Evolutionary conservation across 1,140 invertebrate genomes (phyloP).

Genomic region (Drosophila orosa): DNA sequence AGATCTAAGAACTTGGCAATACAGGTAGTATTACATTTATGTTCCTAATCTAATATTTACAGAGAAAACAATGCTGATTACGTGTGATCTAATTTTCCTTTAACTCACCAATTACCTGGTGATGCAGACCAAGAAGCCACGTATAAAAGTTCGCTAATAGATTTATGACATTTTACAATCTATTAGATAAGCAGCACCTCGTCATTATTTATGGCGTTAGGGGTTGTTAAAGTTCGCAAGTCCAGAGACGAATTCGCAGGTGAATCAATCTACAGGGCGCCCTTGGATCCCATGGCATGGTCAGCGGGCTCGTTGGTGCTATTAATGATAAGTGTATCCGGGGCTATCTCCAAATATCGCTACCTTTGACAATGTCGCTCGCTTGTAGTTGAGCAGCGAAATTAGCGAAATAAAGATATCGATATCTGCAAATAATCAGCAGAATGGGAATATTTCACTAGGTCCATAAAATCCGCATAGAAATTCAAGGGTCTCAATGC

Average conservation of each 20-base stretch:
- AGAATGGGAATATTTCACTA: slow-evolving; percentile 33
- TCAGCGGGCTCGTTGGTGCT: slow-evolving; percentile 1
- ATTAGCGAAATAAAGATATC: slow-evolving; percentile 53
- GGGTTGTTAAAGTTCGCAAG: slow-evolving; percentile 24
- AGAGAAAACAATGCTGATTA: background rate
- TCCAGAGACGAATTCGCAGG: slow-evolving; percentile 16
- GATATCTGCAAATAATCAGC: slow-evolving; percentile 40
- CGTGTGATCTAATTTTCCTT: background rate
- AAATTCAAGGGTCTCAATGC: background rate
- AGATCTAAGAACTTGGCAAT: background rate
- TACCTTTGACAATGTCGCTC: slow-evolving; percentile 42
- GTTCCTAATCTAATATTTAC: background rate
- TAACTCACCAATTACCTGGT: background rate
- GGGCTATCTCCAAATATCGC: slow-evolving; percentile 47
- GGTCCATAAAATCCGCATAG: slow-evolving; percentile 12
- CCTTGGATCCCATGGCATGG: slow-evolving; percentile 20
- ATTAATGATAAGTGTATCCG: slow-evolving; percentile 49
- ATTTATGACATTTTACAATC: slow-evolving; percentile 26
- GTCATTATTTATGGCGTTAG: slow-evolving; percentile 34
- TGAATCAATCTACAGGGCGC: slow-evolving; percentile 11
- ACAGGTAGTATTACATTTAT: no score
- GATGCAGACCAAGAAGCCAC: slow-evolving; percentile 34
- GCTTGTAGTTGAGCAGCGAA: slow-evolving; percentile 36
- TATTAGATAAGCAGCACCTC: slow-evolving; percentile 14
- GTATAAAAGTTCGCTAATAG: slow-evolving; percentile 9